Base-by-base conservation (phyloP, 2,888 invertebrate species). In the Andrena chrysosceles region DNA sequence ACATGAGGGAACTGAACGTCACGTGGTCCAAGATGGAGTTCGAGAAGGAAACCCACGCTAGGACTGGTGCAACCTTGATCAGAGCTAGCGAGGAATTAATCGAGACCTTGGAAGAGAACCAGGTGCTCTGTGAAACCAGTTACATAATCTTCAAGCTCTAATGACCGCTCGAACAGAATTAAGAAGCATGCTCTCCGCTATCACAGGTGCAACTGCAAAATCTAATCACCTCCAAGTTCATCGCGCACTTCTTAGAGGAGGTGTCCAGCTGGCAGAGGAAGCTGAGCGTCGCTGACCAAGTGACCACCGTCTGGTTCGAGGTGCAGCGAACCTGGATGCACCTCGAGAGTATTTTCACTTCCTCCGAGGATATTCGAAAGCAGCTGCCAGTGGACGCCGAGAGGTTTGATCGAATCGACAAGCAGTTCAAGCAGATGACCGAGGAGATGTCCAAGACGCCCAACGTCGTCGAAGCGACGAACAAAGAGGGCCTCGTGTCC, bases 251-350 rank as follows among this genome's bases (percentile, higher is more conserved):
- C 94, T 95, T 99, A 91, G 97, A 97, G 93, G 99, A 99, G 94
- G 99, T 99, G 0, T 98, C 99, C 0, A 95, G 96, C 66, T 99
- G 99, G 99, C 99, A 99, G 94, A 97, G 97, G 91, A 98, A 98
- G 92, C 94, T 99, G 23, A 97, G 98, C 82, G 96, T 98, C 86
- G 99, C 99, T 49, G 99, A 99, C 95, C 98, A 98, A 95, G 99
- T 98, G 8, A 98, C 98, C 71, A 97, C 97, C 0, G 95, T 97
- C 6, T 98, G 98, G 98, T 98, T 99, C 95, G 99, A 99, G 95
- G 99, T 99, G 33, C 99, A 99, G 94, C 95, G 99, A 76, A 99
- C 99, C 31, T 99, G 99, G 99, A 98, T 98, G 90, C 98, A 99
- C 94, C 95, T 99, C 83, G 99, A 99, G 94, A 98, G 98, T 90